Conservation (phyloP, 2,888 invertebrate genomes). For the Barypeithes pellucidus region DNA sequence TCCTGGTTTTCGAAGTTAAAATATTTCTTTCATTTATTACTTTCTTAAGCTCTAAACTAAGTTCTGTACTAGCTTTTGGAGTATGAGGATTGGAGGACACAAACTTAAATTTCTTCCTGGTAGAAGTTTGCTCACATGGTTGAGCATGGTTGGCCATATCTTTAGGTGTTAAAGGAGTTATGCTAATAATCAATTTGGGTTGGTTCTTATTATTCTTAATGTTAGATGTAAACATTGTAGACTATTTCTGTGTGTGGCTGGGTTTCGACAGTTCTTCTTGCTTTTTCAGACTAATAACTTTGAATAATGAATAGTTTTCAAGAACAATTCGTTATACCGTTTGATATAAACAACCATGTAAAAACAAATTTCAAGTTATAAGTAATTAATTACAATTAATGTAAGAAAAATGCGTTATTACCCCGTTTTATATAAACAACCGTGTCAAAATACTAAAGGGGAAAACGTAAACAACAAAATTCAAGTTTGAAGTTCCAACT, state of each 20-base stretch:
- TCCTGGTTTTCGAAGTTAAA: slow-evolving; percentile 75
- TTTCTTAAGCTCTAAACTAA: slow-evolving; percentile 76
- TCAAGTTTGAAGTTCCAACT: too few species aligned
- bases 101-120: slow-evolving; percentile 3
- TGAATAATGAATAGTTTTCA: too few species aligned
- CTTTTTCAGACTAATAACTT: too few species aligned
- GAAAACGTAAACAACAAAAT: too few species aligned
- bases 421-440: too few species aligned
- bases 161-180: slow-evolving; percentile 40
- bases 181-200: slow-evolving; percentile 32
- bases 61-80: slow-evolving; percentile 72
- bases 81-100: slow-evolving; percentile 71
- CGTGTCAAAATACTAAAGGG: too few species aligned
- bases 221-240: slow-evolving; percentile 6
- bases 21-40: slow-evolving; percentile 77
- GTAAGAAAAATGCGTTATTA: too few species aligned
- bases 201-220: background rate
- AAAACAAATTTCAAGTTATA: too few species aligned
- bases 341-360: too few species aligned
- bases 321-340: too few species aligned
- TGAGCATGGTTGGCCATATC: slow-evolving; percentile 29
- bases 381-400: too few species aligned
- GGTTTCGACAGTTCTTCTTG: too few species aligned
- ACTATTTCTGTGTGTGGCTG: background rate
- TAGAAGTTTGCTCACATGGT: background rate